Base-by-base conservation (phyloP, 2,113 vertebrate species). In the Calonectris borealis region DNA sequence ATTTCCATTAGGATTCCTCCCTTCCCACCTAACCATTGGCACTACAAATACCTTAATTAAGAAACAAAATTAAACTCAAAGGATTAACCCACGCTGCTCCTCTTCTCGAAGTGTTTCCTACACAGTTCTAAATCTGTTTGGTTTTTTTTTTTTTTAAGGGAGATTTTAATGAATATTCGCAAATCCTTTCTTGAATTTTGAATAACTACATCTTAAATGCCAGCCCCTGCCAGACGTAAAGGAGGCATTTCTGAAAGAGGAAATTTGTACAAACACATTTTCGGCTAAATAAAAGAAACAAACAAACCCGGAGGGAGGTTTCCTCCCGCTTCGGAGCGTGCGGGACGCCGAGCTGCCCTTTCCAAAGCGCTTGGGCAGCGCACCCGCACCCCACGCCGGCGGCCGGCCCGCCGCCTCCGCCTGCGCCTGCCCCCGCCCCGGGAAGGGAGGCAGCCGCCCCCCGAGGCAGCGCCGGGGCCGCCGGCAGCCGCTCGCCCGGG, bases 1-100 rank as follows among this genome's bases (percentile, higher is more conserved):
- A 92, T 95, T 96, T 92, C 91, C 81, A 88, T 86, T 71, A 86
- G 81, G 62, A 66, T 70, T 89, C 29, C 29, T 90, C 42, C 55
- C n/a, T 91, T 83, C 11, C 70, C 48, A 44, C 29, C 72, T 60
- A 89, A 81, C 51, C 52, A 78, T 26, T 81, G 60, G 38, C 85
- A 91, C 61, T 83, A 83, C 64, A 76, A 82, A 71, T 22, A 55
- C 16, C 12, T 58, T 51, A 5, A 71, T 46, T 46, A 87, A 65
- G 58, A 83, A 81, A 29, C 51, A 89, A 80, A 94, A 96, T 65
- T 44, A 32, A 82, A 57, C 26, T 62, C 44, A 36, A 81, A 72
- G 21, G 29, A 60, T 68, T 94, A 92, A 86, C 46, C 65, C 90
- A 70, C 0, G 0, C 72, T 58, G 38, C 27, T 69, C 18, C 51